Conservation (phyloP, 2,113 vertebrate species). For the Meleagris gallopavo region DNA sequence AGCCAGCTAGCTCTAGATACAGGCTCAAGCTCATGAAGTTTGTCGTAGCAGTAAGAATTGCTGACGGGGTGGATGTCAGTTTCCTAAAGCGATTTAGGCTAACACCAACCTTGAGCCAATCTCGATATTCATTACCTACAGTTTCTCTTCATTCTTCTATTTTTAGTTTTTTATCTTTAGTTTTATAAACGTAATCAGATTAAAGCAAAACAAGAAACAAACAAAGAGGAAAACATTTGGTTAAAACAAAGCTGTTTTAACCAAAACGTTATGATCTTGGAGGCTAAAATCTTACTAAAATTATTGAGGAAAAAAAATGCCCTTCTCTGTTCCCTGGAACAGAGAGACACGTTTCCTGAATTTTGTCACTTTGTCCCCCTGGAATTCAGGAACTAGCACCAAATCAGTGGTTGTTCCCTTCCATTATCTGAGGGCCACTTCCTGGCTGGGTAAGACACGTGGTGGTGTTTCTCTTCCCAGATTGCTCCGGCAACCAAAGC, state of each 20-base stretch:
- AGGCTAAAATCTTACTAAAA: background rate
- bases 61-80: background rate
- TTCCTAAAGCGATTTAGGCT: background rate
- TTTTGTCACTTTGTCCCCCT: background rate
- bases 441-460: background rate
- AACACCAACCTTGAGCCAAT: background rate
- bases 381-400: background rate
- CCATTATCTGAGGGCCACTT: background rate
- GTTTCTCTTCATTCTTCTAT: background rate
- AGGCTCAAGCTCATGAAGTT: background rate
- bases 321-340: background rate
- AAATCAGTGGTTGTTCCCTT: background rate
- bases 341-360: background rate
- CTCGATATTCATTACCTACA: background rate
- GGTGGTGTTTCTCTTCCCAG: fast-evolving
- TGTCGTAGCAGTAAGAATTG: background rate
- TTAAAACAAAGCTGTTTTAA: no score
- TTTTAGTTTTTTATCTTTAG: no score
- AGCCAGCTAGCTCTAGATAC: background rate
- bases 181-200: background rate
- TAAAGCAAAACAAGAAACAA: background rate
- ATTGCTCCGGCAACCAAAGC: fast-evolving
- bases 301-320: background rate
- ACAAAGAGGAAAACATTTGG: no score
- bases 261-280: no score